A percentile compares a stretch with the other conserved stretches of the same genome.
phyloP scores from a whole-genome alignment of 2,888 invertebrate genomes.

The Aspidapion aeneum region DNA sequence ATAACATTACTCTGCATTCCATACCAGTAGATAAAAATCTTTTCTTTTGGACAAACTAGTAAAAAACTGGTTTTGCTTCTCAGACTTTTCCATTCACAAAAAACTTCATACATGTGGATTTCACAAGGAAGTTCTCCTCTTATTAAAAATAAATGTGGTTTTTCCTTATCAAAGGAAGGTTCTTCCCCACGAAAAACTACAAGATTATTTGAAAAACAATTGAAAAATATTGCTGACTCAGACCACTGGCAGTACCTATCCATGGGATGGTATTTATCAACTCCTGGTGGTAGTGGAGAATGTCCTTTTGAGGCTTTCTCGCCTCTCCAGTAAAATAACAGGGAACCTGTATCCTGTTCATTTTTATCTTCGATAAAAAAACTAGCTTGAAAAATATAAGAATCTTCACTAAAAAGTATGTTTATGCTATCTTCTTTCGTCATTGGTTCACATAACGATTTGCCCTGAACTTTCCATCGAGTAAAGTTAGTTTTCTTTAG shows the following conservation, averaged over 20 bases:
- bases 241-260: conserved; percentile 35
- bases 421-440: conserved; percentile 12
- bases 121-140: conserved; percentile 31
- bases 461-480: conserved; percentile 29
- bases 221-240: conserved; percentile 34
- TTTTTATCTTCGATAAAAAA: conserved; percentile 25
- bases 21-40: conserved; percentile 29
- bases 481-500: conserved; percentile 8
- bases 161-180: conserved; percentile 19
- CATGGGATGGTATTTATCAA: conserved; percentile 31
- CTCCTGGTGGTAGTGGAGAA: conserved; percentile 32
- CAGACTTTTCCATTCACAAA: conserved; percentile 26
- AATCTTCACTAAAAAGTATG: conserved; percentile 28
- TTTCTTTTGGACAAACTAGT: conserved; percentile 23
- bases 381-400: conserved; percentile 31
- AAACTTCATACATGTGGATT: conserved; percentile 34
- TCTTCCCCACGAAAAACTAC: conserved; percentile 26
- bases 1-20: conserved; percentile 18
- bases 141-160: conserved; percentile 28
- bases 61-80: conserved; percentile 32
- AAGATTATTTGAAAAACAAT: conserved; percentile 26
- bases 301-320: conserved; percentile 30
- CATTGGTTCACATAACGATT: conserved; percentile 20
- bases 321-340: conserved; percentile 35
- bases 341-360: conserved; percentile 12